A percentile compares a stretch with the other conserved stretches of the same genome.
Conservation (phyloP, 2,797 vertebrate species). For the Aldrovandia affinis region DNA sequence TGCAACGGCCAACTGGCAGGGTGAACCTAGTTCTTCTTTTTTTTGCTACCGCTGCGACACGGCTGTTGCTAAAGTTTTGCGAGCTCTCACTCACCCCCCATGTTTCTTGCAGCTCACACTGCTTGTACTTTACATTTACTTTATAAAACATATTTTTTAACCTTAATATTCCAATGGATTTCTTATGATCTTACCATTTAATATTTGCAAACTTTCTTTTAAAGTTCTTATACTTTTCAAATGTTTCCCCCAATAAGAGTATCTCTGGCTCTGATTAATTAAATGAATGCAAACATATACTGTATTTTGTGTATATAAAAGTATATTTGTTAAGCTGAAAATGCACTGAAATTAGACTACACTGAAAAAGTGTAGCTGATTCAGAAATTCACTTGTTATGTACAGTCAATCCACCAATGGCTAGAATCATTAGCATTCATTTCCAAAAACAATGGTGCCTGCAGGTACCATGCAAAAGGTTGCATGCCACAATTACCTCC, state of each 20-base stretch:
- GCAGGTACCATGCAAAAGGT: too few species aligned
- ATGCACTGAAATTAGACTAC: background rate
- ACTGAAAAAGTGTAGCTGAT: background rate
- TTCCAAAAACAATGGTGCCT: too few species aligned
- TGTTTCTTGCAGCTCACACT: background rate
- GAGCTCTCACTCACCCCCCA: background rate
- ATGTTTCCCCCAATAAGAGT: background rate
- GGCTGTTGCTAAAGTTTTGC: background rate
- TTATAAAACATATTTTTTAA: background rate
- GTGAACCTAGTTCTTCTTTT: background rate
- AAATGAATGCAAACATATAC: background rate
- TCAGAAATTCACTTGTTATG: too few species aligned
- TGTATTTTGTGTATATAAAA: background rate
- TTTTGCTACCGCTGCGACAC: background rate
- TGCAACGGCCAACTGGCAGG: background rate
- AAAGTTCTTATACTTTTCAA: background rate
- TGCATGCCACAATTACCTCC: too few species aligned
- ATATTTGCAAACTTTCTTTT: background rate
- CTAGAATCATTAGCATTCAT: too few species aligned
- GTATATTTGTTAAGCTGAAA: background rate
- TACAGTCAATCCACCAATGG: too few species aligned
- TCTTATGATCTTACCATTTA: too few species aligned
- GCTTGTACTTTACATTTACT: too few species aligned
- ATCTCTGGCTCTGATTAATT: background rate
- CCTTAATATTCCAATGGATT: background rate